Conservation (phyloP, 1,140 invertebrate genomes). For the Choristoneura fumiferana region DNA sequence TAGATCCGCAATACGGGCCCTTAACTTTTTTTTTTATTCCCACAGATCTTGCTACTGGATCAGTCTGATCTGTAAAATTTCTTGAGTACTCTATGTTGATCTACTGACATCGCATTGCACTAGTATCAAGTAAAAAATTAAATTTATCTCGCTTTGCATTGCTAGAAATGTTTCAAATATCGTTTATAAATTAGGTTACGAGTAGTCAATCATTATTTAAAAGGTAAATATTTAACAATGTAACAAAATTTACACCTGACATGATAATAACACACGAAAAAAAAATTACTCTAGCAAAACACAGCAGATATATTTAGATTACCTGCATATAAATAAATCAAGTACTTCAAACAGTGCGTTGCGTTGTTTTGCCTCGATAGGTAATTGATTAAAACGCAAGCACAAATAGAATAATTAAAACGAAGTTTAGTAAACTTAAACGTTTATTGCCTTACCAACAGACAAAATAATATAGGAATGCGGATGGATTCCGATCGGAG, state of each 20-base stretch:
- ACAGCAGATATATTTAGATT: not conserved
- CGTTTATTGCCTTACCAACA: conserved; percentile 54
- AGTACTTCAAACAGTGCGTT: not conserved
- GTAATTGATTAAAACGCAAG: conserved; percentile 34
- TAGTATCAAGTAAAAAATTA: not conserved
- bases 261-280: not conserved
- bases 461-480: conserved; percentile 55
- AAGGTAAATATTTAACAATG: not conserved
- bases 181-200: too few relatives aligned
- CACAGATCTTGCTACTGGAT: too few relatives aligned
- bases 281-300: conserved; percentile 3
- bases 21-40: too few relatives aligned
- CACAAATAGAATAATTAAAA: conserved; percentile 34
- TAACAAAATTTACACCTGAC: too few relatives aligned
- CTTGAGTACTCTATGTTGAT: too few relatives aligned
- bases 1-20: too few relatives aligned
- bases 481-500: conserved; percentile 51
- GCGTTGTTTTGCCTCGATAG: not conserved
- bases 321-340: not conserved
- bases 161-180: not conserved
- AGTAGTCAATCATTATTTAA: conserved; percentile 10
- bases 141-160: conserved; percentile 2
- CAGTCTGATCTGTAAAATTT: too few relatives aligned
- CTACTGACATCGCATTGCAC: conserved; percentile 15
- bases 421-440: conserved; percentile 36